These are phyloP conservation scores for Listronotus oregonensis DNA, from an alignment of 1,140 invertebrate genomes.

Conservation along the genomic window DNA sequence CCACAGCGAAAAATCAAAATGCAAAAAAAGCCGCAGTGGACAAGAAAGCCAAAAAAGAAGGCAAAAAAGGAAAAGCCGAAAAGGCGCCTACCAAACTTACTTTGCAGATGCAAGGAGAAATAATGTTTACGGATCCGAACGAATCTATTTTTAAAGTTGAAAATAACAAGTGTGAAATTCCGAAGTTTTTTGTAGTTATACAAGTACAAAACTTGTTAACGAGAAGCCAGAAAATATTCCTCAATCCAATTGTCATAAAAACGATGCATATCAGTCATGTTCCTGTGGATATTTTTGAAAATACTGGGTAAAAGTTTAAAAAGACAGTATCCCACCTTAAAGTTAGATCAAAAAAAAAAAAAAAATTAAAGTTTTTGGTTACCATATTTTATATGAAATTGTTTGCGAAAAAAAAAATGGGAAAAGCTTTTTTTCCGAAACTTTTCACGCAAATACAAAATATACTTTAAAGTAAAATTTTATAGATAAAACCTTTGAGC, in stretches of 20 bases:
- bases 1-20: neutral
- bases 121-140: conserved; percentile 41
- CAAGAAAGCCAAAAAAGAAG: conserved; percentile 8
- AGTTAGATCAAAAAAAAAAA: no score
- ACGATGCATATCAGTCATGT: conserved; percentile 37
- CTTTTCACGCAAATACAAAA: no score
- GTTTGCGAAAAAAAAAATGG: no score
- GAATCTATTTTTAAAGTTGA: conserved; percentile 25
- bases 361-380: no score
- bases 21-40: neutral
- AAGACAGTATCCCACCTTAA: no score
- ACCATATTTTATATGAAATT: no score
- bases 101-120: conserved; percentile 38
- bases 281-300: conserved; percentile 26
- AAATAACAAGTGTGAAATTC: conserved; percentile 6
- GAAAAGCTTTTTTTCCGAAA: no score
- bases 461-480: no score
- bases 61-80: conserved; percentile 6
- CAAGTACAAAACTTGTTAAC: conserved; percentile 32
- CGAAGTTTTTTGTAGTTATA: conserved; percentile 27
- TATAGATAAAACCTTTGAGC: no score
- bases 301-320: conserved; percentile 22
- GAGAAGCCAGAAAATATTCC: conserved; percentile 34
- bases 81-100: conserved; percentile 9
- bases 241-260: conserved; percentile 45